Evolutionary conservation across 2,113 vertebrate genomes (phyloP), one percentile per base, ranked within the genome.

Genomic region (Pelobates fuscus): DNA sequence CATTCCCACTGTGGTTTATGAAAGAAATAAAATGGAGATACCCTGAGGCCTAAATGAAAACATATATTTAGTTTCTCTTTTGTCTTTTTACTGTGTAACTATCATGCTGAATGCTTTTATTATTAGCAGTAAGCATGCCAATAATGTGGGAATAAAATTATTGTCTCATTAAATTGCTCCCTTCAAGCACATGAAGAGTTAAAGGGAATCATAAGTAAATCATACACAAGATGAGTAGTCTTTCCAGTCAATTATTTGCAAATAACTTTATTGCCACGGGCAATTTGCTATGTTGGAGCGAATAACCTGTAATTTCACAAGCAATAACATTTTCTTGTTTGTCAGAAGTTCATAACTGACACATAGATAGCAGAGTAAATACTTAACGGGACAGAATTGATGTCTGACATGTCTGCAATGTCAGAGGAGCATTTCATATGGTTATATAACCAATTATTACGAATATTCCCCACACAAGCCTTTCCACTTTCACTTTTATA

Each of bases 51-150:
- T 84, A 81, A 86, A 77, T 80, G 58, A 83, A 86, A 86, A 65
- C 85, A 88, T 83, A 85, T 82, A 83, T 85, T 78, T 79, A 5
- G 0, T 82, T 80, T 83, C 80, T 49, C 70, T 78, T 23, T 11
- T 72, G 32, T 80, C 78, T 78, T 29, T 61, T 71, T 43, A 46
- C 27, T 67, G 65, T 84, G 79, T 81, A 41, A 80, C 43, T 65
- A 2, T 60, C 61, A 61, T 85, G 46, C 79, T 72, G 62, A 49
- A n/a, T 79, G 82, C 80, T 67, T 25, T 80, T 67, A 80, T 85
- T 69, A 8, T 43, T 69, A 37, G 46, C 58, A 59, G 44, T 60
- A 27, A 29, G 57, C 23, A 41, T 14, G 15, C 44, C 44, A 49
- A 17, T 15, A 49, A 49, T 49, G 44, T 49, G 32, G 32, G 10